These are phyloP conservation scores for Eidolon dupreanum DNA, from an alignment of 2,797 vertebrate species.

Conservation along the genomic window DNA sequence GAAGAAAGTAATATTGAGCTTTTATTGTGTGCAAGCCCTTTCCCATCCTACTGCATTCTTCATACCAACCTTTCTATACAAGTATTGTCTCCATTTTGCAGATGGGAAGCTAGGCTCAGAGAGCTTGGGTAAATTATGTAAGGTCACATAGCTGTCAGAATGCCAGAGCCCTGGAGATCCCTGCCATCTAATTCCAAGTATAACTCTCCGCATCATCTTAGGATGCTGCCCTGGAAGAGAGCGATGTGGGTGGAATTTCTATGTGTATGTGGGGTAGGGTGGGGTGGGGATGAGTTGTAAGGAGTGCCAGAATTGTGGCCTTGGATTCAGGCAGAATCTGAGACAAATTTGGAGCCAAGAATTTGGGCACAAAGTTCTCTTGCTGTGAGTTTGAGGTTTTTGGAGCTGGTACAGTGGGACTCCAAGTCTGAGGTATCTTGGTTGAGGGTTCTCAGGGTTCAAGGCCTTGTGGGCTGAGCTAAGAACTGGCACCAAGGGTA, in stretches of 20 bases:
- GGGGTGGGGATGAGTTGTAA: accelerated
- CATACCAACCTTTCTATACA: background rate
- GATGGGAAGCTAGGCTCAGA: background rate
- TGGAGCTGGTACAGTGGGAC: background rate
- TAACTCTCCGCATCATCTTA: background rate
- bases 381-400: background rate
- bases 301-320: background rate
- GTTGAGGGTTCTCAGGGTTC: background rate
- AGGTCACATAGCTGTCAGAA: background rate
- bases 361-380: background rate
- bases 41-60: background rate
- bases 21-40: background rate
- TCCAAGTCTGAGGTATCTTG: background rate
- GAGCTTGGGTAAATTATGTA: background rate
- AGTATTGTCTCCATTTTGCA: background rate
- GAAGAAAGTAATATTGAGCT: background rate
- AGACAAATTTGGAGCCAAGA: background rate
- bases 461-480: background rate
- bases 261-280: background rate
- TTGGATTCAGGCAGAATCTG: background rate
- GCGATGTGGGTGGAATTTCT: background rate
- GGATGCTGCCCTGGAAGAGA: background rate
- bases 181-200: background rate
- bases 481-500: background rate
- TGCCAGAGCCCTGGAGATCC: background rate